A percentile compares a stretch with the other conserved stretches of the same genome.
Conservation (phyloP, 2,888 invertebrate species). For the Drosophila subsilvestris region DNA sequence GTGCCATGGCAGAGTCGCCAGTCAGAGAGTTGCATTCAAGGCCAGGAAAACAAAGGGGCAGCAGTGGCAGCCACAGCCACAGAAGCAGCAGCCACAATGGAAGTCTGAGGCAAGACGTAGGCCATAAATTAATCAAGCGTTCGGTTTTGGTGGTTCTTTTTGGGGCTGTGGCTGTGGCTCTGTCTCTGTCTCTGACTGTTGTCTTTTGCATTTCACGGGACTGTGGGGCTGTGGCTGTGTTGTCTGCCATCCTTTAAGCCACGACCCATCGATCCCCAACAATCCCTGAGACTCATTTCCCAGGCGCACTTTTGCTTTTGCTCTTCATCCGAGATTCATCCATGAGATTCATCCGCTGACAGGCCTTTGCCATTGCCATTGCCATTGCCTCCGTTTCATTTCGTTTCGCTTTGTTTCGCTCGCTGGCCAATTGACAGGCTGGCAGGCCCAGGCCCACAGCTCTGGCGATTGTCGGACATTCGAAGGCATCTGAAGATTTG, state of each 20-base stretch:
- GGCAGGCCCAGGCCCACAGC: background rate
- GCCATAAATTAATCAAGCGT: conserved; percentile 74
- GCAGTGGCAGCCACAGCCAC: conserved; percentile 14
- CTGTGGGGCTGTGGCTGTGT: background rate
- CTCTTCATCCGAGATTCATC: conserved; percentile 31
- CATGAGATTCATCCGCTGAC: conserved; percentile 72
- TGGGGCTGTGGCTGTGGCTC: conserved; percentile 19
- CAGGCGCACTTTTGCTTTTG: conserved; percentile 71
- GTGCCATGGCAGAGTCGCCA: conserved; percentile 26
- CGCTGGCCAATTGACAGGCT: conserved; percentile 60
- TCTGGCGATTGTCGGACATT: conserved; percentile 17
- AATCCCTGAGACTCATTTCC: conserved; percentile 45
- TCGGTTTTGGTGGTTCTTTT: conserved; percentile 24
- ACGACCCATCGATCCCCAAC: conserved; percentile 13
- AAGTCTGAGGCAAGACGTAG: conserved; percentile 43
- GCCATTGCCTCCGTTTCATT: conserved; percentile 13
- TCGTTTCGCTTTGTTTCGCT: conserved; percentile 19
- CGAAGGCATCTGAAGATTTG: conserved; percentile 63
- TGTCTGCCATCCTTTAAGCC: background rate
- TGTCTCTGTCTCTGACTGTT: conserved; percentile 17
- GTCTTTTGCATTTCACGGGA: conserved; percentile 63
- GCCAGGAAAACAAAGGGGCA: conserved; percentile 56
- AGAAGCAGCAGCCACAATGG: conserved; percentile 50
- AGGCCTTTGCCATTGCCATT: conserved; percentile 35
- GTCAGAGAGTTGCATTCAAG: conserved; percentile 56